Evolutionary conservation across 2,113 vertebrate species (phyloP).

Genomic region (Hoplias malabaricus): DNA sequence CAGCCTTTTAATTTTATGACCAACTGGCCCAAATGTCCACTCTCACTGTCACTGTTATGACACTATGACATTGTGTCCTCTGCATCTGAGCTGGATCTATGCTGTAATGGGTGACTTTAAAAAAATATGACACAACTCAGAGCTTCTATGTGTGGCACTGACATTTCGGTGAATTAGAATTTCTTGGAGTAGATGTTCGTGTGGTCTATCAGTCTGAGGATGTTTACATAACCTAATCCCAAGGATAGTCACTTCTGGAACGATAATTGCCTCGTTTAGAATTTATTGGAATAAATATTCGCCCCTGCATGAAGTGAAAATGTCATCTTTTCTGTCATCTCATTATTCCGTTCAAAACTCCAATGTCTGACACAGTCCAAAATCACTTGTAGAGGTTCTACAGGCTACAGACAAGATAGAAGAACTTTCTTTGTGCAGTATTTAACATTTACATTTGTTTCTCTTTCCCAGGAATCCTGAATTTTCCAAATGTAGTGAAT

Average conservation of each 20-base stretch:
- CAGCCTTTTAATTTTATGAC: background rate
- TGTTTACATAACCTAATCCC: slow-evolving; percentile 7
- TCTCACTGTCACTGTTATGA: background rate
- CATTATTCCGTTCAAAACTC: background rate
- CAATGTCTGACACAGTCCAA: background rate
- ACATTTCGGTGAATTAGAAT: slow-evolving; percentile 48
- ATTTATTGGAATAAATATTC: background rate
- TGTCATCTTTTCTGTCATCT: background rate
- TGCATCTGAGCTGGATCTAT: background rate
- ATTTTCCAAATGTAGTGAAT: too few relatives aligned
- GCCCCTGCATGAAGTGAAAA: background rate
- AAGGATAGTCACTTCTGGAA: background rate
- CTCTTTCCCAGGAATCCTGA: too few relatives aligned
- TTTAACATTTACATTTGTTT: too few relatives aligned
- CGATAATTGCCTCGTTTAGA: slow-evolving; percentile 5
- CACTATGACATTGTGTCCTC: background rate
- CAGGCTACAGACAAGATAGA: too few relatives aligned
- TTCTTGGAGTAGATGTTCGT: slow-evolving; percentile 1
- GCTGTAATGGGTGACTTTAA: background rate
- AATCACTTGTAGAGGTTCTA: background rate
- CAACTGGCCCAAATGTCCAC: background rate
- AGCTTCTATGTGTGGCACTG: slow-evolving; percentile 32
- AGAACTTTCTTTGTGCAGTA: too few relatives aligned
- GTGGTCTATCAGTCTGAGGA: background rate
- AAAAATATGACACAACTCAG: background rate